Conservation (phyloP, 2,888 invertebrate genomes). For the Cheiracanthium punctorium region DNA sequence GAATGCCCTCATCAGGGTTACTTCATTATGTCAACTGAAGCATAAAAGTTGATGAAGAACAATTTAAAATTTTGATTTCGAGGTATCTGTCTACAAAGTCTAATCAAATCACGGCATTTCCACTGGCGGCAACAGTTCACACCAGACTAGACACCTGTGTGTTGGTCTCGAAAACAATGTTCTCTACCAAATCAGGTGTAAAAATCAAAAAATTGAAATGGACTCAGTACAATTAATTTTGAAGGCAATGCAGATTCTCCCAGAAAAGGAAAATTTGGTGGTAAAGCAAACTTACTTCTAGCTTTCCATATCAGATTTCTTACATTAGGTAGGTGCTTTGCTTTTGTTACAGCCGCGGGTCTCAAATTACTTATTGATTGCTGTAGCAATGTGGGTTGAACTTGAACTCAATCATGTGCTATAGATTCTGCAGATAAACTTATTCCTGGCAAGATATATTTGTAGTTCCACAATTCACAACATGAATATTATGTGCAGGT, state of each 20-base stretch:
- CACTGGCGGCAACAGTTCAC: conserved; percentile 1
- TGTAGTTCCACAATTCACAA: neutral
- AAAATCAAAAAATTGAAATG: conserved; percentile 6
- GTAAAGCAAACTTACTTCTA: neutral
- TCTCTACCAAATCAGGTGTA: conserved; percentile 8
- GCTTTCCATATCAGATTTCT: conserved; percentile 2
- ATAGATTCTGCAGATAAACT: too few species aligned
- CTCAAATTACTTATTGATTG: neutral
- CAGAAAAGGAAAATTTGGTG: neutral
- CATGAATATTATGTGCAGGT: neutral
- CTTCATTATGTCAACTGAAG: neutral
- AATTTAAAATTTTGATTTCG: conserved; percentile 1
- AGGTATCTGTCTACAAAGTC: conserved; percentile 75
- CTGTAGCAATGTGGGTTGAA: neutral
- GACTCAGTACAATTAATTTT: neutral
- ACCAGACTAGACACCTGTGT: too few species aligned
- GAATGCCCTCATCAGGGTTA: neutral
- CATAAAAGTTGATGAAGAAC: neutral
- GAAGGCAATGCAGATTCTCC: neutral
- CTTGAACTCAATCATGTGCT: neutral
- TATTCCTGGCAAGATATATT: neutral
- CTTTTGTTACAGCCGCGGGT: neutral
- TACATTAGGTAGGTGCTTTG: neutral
- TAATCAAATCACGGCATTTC: neutral
- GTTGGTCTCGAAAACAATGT: conserved; percentile 19